phyloP scores from a whole-genome alignment of 2,113 vertebrate genomes.

The Bufo gargarizans region DNA sequence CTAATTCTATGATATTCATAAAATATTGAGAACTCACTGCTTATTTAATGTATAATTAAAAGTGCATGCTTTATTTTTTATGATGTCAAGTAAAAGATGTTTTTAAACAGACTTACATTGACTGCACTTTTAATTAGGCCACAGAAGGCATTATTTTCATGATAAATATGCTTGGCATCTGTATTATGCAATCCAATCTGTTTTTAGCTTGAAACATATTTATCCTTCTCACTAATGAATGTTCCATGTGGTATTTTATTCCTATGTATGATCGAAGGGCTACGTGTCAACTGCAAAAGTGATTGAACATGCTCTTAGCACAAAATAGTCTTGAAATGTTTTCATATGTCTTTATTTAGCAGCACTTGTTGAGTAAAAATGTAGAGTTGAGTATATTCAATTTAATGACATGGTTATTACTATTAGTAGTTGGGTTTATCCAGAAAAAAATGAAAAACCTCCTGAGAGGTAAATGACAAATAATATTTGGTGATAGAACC shows the following conservation, averaged over 20 bases:
- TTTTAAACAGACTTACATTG: slow-evolving; percentile 28
- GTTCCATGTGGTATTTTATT: slow-evolving; percentile 35
- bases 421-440: not conserved
- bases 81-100: slow-evolving; percentile 24
- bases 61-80: slow-evolving; percentile 22
- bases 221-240: slow-evolving; percentile 38
- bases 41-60: slow-evolving; percentile 10
- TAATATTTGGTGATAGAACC: not conserved
- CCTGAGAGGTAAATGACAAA: not conserved
- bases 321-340: not conserved
- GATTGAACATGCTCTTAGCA: slow-evolving; percentile 17
- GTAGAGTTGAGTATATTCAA: not conserved
- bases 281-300: slow-evolving; percentile 9
- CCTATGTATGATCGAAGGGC: slow-evolving; percentile 9
- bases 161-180: slow-evolving; percentile 49
- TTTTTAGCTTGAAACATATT: slow-evolving; percentile 52
- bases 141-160: slow-evolving; percentile 51
- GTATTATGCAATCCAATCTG: slow-evolving; percentile 50
- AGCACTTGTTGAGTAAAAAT: not conserved
- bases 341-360: not conserved
- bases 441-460: not conserved
- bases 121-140: slow-evolving; percentile 50
- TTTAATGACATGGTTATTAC: not conserved
- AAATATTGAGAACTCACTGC: not conserved
- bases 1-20: not conserved